These are phyloP conservation scores for Hypena proboscidalis DNA, from an alignment of 2,888 invertebrate genomes.

Conservation along the genomic window DNA sequence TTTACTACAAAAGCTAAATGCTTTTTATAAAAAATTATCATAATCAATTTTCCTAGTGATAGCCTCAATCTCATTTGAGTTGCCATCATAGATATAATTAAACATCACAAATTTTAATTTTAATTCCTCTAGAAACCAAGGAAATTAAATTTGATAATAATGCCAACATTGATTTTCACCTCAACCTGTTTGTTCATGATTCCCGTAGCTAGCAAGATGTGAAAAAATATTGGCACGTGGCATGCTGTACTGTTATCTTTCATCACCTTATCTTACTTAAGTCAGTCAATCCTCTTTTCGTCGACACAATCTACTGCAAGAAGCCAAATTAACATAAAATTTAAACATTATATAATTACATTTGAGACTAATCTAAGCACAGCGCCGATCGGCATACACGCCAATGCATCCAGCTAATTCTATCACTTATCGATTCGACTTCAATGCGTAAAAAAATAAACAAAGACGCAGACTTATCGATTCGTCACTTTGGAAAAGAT, in stretches of 20 bases:
- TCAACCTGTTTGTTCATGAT: conserved; percentile 17
- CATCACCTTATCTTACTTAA: conserved; percentile 66
- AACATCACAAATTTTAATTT: conserved; percentile 35
- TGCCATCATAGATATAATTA: conserved; percentile 52
- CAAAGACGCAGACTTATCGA: conserved; percentile 81
- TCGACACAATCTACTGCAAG: conserved; percentile 57
- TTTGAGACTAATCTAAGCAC: conserved; percentile 82
- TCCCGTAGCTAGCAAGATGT: conserved; percentile 41
- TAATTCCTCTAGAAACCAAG: conserved; percentile 25
- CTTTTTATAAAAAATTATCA: conserved; percentile 9
- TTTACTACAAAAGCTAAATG: conserved; percentile 29
- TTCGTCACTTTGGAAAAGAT: conserved; percentile 83
- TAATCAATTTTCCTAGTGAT: conserved; percentile 37
- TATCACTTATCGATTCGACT: conserved; percentile 63
- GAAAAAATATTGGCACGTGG: conserved; percentile 70
- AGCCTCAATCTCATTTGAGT: conserved; percentile 46
- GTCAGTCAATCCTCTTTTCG: conserved; percentile 72
- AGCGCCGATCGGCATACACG: conserved; percentile 70
- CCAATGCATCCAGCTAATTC: conserved; percentile 65
- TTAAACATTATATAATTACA: conserved; percentile 66
- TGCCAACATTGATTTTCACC: conserved; percentile 46
- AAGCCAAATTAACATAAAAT: conserved; percentile 63
- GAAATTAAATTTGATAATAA: conserved; percentile 58
- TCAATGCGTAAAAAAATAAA: conserved; percentile 68
- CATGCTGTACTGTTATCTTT: conserved; percentile 60